These are phyloP conservation scores for Andrena chrysosceles DNA, from an alignment of 2,888 invertebrate species.

Conservation along the genomic window DNA sequence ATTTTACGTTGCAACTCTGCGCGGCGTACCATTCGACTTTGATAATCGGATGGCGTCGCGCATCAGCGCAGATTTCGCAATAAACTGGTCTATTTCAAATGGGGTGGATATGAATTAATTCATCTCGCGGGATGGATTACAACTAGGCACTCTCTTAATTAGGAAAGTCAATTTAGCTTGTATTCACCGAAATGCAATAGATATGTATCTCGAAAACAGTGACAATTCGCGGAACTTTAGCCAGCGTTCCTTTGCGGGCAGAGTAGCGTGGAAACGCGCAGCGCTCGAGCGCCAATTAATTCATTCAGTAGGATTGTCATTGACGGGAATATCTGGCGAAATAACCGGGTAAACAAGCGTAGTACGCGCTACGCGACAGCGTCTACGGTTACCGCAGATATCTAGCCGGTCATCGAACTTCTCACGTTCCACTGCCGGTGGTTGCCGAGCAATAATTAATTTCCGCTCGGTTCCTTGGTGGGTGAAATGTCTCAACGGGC, in stretches of 20 bases:
- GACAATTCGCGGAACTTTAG: not conserved
- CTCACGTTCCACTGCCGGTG: conserved; percentile 24
- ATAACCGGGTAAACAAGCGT: conserved; percentile 10
- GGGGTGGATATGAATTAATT: not conserved
- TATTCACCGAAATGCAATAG: too few relatives aligned
- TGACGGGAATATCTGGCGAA: not conserved
- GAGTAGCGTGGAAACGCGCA: not conserved
- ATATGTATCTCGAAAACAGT: not conserved
- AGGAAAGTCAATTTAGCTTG: too few relatives aligned
- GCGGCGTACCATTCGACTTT: not conserved
- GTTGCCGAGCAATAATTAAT: conserved; percentile 62
- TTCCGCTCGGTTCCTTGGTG: conserved; percentile 53
- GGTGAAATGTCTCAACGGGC: conserved; percentile 47
- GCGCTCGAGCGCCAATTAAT: not conserved
- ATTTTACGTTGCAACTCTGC: not conserved
- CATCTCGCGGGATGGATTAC: not conserved
- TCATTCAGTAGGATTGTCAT: not conserved
- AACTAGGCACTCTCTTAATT: too few relatives aligned
- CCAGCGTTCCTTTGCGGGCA: not conserved
- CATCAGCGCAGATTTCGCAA: not conserved
- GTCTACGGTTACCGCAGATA: not conserved
- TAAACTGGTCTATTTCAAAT: conserved; percentile 36
- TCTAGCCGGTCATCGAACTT: conserved; percentile 45
- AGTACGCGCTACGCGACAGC: conserved; percentile 1
- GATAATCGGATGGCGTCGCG: conserved; percentile 3